Evolutionary conservation across 2,797 vertebrate genomes (phyloP).

Genomic region (Heliangelus exortis): DNA sequence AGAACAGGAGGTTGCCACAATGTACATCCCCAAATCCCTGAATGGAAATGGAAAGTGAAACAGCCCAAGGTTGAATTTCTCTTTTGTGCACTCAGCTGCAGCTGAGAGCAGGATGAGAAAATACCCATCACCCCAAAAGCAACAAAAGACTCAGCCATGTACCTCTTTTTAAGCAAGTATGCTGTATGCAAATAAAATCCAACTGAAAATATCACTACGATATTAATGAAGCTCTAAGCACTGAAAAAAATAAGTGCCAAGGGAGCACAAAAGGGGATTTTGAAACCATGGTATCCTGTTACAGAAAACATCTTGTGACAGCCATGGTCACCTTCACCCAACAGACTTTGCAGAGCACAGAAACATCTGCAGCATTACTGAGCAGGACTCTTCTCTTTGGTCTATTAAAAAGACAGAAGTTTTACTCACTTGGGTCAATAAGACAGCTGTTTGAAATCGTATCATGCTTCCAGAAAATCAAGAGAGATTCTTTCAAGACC

Average conservation of each 20-base stretch:
- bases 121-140: not conserved
- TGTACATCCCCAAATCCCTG: not conserved
- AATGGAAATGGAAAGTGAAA: not conserved
- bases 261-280: not conserved
- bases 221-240: constrained; percentile 22
- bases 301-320: constrained; percentile 14
- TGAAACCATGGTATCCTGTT: not conserved
- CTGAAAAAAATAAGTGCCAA: not conserved
- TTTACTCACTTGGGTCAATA: not conserved
- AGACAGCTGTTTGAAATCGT: constrained; percentile 36
- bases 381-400: not conserved
- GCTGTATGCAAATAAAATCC: constrained; percentile 44
- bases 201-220: not conserved
- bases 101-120: not conserved
- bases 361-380: constrained; percentile 8
- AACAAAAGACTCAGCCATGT: not conserved
- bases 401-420: not conserved
- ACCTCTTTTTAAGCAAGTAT: not conserved
- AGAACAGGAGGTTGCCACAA: not conserved
- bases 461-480: not conserved
- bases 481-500: not conserved
- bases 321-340: constrained; percentile 12
- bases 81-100: not conserved
- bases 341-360: not conserved
- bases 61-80: fast-evolving